Conservation (phyloP, 2,797 vertebrate species). For the Enteromius treurensis region DNA sequence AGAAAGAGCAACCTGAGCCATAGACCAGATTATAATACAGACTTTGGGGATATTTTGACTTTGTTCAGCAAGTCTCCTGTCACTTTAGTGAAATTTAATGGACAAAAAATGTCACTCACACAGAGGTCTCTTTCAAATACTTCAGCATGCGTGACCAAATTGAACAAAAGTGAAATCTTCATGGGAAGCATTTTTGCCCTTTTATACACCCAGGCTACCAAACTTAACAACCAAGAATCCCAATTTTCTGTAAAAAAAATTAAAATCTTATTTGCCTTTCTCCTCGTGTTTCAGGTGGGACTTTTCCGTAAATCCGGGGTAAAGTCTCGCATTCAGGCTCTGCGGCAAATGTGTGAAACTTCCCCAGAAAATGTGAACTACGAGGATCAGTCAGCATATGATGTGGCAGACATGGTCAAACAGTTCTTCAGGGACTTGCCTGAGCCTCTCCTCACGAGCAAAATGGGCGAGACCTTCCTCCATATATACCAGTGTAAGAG, state of each 20-base stretch:
- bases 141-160: too few species aligned
- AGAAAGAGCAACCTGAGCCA: neutral
- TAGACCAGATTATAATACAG: neutral
- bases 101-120: neutral
- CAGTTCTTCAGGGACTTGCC: slow-evolving; percentile 98
- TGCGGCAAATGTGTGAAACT: slow-evolving; percentile 93
- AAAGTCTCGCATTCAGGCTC: slow-evolving; percentile 94
- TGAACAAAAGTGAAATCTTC: neutral
- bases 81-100: neutral
- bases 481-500: slow-evolving; percentile 97
- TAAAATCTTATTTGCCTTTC: neutral
- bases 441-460: slow-evolving; percentile 94
- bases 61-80: neutral
- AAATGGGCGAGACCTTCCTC: slow-evolving; percentile 97
- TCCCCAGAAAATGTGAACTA: slow-evolving; percentile 91
- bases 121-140: neutral
- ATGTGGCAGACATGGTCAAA: slow-evolving; percentile 98
- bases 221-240: neutral
- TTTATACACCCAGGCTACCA: neutral
- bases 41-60: neutral
- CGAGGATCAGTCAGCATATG: slow-evolving; percentile 94
- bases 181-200: neutral
- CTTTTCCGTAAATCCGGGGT: slow-evolving; percentile 98
- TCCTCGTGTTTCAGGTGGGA: slow-evolving; percentile 82
- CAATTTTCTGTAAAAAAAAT: neutral